These are phyloP conservation scores for Drosophila picticornis DNA, from an alignment of 2,888 invertebrate species.

Conservation along the genomic window DNA sequence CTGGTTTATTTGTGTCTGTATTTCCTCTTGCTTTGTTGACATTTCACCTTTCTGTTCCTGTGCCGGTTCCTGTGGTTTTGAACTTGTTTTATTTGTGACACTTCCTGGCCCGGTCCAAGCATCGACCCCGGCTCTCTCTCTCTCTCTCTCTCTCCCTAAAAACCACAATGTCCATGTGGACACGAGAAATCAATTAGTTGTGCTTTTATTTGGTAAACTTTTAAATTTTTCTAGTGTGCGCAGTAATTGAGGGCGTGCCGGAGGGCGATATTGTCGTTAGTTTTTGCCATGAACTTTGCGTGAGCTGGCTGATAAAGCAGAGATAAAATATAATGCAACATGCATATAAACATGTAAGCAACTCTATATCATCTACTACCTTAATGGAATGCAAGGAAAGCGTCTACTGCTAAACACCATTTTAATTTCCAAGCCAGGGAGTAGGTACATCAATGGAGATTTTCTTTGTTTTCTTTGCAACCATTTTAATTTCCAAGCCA, in stretches of 20 bases:
- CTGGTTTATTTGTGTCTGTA: slow-evolving; percentile 23
- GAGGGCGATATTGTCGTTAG: background rate
- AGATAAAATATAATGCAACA: background rate
- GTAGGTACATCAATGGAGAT: background rate
- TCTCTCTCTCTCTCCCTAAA: background rate
- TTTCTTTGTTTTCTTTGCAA: background rate
- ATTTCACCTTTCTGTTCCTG: slow-evolving; percentile 29
- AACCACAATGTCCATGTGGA: slow-evolving; percentile 3
- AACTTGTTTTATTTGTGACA: slow-evolving; percentile 38
- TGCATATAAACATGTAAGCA: background rate
- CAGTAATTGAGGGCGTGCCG: background rate
- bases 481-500: background rate
- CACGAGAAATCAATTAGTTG: slow-evolving; percentile 69
- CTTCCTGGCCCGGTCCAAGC: slow-evolving; percentile 2
- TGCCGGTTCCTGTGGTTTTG: slow-evolving; percentile 37
- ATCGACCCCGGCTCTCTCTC: background rate
- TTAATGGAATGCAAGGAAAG: background rate
- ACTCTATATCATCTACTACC: background rate
- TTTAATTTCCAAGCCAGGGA: background rate
- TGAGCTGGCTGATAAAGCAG: background rate
- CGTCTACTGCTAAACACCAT: background rate
- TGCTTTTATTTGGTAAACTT: slow-evolving; percentile 38
- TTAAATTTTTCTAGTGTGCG: slow-evolving; percentile 7
- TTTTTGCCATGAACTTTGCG: background rate
- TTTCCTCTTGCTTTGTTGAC: slow-evolving; percentile 23